These are phyloP conservation scores for Lethocerus indicus DNA, from an alignment of 1,140 invertebrate genomes.

Conservation along the genomic window DNA sequence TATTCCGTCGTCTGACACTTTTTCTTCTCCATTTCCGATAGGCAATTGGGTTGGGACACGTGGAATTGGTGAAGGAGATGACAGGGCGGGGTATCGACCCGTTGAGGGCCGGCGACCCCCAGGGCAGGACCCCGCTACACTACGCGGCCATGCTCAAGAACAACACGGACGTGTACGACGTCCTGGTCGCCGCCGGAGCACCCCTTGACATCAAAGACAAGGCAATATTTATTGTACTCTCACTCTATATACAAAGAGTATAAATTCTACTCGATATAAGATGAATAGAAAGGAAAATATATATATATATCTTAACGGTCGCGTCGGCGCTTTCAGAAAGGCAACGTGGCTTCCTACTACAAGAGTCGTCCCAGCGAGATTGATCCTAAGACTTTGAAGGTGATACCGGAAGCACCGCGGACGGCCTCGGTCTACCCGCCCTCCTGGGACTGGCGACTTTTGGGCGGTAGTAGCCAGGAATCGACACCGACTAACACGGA, in stretches of 20 bases:
- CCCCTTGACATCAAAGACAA: slow-evolving; percentile 64
- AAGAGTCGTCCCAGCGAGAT: slow-evolving; percentile 53
- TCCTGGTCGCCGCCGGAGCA: slow-evolving; percentile 53
- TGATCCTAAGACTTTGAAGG: slow-evolving; percentile 44
- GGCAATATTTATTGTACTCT: too few species aligned
- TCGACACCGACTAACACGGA: too few species aligned
- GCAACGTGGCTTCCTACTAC: slow-evolving; percentile 64
- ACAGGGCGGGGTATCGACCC: slow-evolving; percentile 48
- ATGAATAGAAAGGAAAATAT: too few species aligned
- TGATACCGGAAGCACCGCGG: slow-evolving; percentile 61
- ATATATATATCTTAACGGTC: too few species aligned
- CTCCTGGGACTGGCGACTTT: slow-evolving; percentile 45
- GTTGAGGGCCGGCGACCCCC: slow-evolving; percentile 48
- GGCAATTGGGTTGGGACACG: slow-evolving; percentile 63
- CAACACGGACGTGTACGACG: slow-evolving; percentile 49
- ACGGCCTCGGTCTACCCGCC: slow-evolving; percentile 43
- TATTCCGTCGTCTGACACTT: background rate
- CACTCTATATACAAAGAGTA: too few species aligned
- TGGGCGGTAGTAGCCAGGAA: too few species aligned
- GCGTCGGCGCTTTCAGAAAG: slow-evolving; percentile 54
- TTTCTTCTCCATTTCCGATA: slow-evolving; percentile 21
- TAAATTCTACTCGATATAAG: too few species aligned
- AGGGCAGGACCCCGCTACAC: slow-evolving; percentile 80
- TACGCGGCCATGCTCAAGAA: slow-evolving; percentile 65
- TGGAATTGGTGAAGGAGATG: slow-evolving; percentile 54